Evolutionary conservation across 2,797 vertebrate genomes (phyloP).

Genomic region (Apogon hyalosoma): DNA sequence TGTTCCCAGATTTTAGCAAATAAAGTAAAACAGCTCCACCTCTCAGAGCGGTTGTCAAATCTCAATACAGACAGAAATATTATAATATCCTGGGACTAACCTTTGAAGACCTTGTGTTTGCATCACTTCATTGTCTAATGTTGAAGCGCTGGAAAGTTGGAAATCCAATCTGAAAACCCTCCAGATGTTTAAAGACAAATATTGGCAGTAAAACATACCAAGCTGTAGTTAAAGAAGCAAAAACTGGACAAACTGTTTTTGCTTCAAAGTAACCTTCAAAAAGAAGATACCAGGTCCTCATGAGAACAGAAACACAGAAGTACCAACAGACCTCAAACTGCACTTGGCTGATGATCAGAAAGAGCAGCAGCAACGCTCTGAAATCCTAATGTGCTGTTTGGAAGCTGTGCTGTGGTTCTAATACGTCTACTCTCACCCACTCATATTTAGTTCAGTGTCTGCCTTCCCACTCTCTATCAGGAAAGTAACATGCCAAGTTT

Average conservation of each 20-base stretch:
- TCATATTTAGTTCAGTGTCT: neutral
- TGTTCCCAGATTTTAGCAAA: too few relatives aligned
- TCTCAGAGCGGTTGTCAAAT: too few relatives aligned
- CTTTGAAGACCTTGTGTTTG: too few relatives aligned
- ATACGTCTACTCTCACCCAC: conserved; percentile 16
- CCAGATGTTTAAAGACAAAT: neutral
- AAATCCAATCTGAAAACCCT: neutral
- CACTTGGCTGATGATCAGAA: conserved; percentile 6
- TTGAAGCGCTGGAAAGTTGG: too few relatives aligned
- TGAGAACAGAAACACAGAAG: conserved; percentile 1
- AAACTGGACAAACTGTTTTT: neutral
- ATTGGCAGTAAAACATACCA: neutral
- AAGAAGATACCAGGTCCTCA: neutral
- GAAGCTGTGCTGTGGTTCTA: conserved; percentile 4
- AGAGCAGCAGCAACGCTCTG: conserved; percentile 7
- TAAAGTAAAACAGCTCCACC: too few relatives aligned
- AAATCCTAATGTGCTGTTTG: conserved; percentile 10
- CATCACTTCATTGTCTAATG: too few relatives aligned
- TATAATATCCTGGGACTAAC: too few relatives aligned
- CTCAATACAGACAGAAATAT: too few relatives aligned
- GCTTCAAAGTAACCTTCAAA: neutral
- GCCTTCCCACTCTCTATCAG: conserved; percentile 1
- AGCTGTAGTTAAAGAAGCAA: neutral
- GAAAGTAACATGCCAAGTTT: neutral
- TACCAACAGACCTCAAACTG: neutral